A percentile compares a stretch with the other conserved stretches of the same genome.
Conservation (phyloP, 2,888 invertebrate species). For the Dascillus cervinus region DNA sequence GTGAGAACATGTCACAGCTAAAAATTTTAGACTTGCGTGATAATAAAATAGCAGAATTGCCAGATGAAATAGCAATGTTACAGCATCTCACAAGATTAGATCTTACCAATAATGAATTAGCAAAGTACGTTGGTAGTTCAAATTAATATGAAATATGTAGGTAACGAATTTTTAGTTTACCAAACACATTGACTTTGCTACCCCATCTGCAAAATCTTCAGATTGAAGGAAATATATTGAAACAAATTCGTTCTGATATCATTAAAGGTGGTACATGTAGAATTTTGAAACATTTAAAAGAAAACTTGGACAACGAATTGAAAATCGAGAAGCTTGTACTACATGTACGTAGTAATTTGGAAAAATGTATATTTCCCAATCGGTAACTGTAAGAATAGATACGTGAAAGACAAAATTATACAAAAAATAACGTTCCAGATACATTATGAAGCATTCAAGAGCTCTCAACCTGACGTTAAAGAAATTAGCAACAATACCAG, state of each 20-base stretch:
- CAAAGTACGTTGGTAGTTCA: slow-evolving; percentile 26
- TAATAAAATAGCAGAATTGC: slow-evolving; percentile 69
- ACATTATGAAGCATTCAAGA: slow-evolving; percentile 47
- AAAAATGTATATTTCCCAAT: slow-evolving; percentile 21
- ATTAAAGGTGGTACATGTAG: slow-evolving; percentile 76
- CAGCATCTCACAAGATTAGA: slow-evolving; percentile 75
- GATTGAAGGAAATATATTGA: slow-evolving; percentile 80
- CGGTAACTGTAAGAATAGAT: slow-evolving; percentile 28
- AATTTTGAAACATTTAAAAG: slow-evolving; percentile 69
- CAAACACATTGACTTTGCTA: slow-evolving; percentile 59
- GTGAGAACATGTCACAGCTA: slow-evolving; percentile 64
- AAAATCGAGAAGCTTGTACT: slow-evolving; percentile 5
- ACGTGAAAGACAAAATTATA: slow-evolving; percentile 4
- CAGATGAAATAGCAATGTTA: slow-evolving; percentile 69
- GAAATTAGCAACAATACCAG: slow-evolving; percentile 58
- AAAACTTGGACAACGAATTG: slow-evolving; percentile 43
- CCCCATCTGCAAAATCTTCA: slow-evolving; percentile 74
- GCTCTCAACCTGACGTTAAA: slow-evolving; percentile 56
- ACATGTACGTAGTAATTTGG: no score
- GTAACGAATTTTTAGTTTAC: slow-evolving; percentile 46
- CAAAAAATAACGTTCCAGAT: not conserved
- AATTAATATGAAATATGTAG: not conserved
- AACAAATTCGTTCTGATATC: slow-evolving; percentile 74
- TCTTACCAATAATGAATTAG: slow-evolving; percentile 67
- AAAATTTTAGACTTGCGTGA: slow-evolving; percentile 72